Evolutionary conservation across 2,888 invertebrate genomes (phyloP), one percentile per base, ranked within the genome.

Genomic region (Agrochola macilenta): DNA sequence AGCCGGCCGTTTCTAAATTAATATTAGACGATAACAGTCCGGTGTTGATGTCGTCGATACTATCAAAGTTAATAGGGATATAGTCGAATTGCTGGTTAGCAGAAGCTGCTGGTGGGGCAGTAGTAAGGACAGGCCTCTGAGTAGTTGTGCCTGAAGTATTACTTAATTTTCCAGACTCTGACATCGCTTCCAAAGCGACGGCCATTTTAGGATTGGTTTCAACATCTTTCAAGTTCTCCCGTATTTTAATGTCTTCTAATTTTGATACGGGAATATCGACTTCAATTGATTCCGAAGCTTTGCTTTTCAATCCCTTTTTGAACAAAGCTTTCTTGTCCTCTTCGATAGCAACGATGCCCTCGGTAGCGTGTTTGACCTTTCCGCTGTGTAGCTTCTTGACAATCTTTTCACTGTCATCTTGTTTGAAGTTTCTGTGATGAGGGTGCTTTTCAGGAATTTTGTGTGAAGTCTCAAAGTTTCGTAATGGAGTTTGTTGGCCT

Each of bases 401-500:
- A 75, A 94, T 96, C 94, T 94, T 97, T 92, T 93, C 97, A 93
- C 90, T 96, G 89, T 95, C 97, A 89, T 94, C 88, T 71, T 88
- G 83, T 72, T 88, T 94, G 20, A 93, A 87, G 63, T 93, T 85
- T 70, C 94, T 93, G 68, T 96, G 94, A 76, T 93, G 85, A 2
- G 96, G 95, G 82, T 96, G 94, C 88, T 96, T 95, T 26, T 96
- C 97, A 0, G 97, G 97, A 85, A 98, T 97, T 94, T 98, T 98
- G 91, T 98, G 98, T 4, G 98, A 97, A 4, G 98, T 98, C 94
- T 98, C 98, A 89, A 98, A 98, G 88, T 94, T 94, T 88, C 95
- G 94, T 46, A 97, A 76, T 2, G 96, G 95, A 43, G 96, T 96
- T 86, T 96, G 96, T 83, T 96, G 95, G 35, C 96, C 97, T 26